Conservation (phyloP, 2,888 invertebrate species). For the Chrysomela aeneicollis region DNA sequence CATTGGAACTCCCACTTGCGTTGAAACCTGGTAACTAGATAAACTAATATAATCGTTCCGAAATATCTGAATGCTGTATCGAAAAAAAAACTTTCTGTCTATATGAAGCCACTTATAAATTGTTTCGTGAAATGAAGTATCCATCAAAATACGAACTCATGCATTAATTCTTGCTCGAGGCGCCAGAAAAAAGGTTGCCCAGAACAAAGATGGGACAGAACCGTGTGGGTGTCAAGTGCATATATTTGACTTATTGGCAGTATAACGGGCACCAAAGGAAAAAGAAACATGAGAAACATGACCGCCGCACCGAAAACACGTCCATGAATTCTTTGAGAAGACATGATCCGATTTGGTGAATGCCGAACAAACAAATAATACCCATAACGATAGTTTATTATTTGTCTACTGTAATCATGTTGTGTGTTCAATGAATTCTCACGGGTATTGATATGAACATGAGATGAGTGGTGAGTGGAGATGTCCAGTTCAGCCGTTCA, state of each 20-base stretch:
- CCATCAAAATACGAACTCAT: conserved; percentile 2
- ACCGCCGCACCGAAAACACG: background rate
- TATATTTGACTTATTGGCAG: conserved; percentile 56
- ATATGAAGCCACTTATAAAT: background rate
- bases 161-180: conserved; percentile 7
- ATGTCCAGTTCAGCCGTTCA: background rate
- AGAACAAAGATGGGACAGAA: conserved; percentile 5
- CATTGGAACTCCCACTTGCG: no score
- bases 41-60: no score
- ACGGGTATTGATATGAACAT: background rate
- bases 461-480: background rate
- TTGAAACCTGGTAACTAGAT: no score
- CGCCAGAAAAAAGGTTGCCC: conserved; percentile 1
- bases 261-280: conserved; percentile 26
- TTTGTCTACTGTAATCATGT: background rate
- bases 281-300: background rate
- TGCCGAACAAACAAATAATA: background rate
- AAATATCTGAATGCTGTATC: no score
- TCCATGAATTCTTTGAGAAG: background rate
- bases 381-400: background rate
- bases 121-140: background rate
- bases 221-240: conserved; percentile 45
- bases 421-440: background rate
- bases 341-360: conserved; percentile 5
- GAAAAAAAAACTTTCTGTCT: no score